Evolutionary conservation across 2,797 vertebrate species (phyloP).

Genomic region (Takifugu rubripes): DNA sequence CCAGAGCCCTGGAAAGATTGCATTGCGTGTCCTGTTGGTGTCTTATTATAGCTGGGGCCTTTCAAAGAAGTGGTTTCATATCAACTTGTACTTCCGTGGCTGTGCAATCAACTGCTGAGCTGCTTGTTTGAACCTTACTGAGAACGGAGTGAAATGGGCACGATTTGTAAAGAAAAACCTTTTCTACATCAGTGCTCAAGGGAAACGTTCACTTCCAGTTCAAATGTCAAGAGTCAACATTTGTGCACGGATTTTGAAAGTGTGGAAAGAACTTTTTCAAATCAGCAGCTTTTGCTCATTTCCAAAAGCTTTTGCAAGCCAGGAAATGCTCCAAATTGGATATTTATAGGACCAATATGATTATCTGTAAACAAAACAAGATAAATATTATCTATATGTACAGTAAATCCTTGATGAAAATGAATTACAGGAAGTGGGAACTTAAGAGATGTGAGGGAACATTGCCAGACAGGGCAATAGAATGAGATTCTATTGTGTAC

Average conservation of each 20-base stretch:
- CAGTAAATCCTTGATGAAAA: conserved; percentile 4
- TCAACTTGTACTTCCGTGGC: conserved; percentile 16
- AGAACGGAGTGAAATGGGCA: conserved; percentile 14
- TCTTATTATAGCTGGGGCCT: conserved; percentile 31
- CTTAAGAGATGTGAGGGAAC: conserved; percentile 5
- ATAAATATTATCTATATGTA: conserved; percentile 1
- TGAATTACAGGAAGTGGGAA: not conserved
- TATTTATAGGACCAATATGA: conserved; percentile 37
- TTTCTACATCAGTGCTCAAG: not conserved
- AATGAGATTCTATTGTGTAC: not conserved
- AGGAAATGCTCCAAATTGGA: conserved; percentile 21
- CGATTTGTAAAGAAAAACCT: not conserved
- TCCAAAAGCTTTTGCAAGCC: conserved; percentile 11
- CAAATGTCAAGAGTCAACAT: conserved; percentile 6
- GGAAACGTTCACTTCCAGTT: not conserved
- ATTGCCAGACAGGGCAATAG: conserved; percentile 17
- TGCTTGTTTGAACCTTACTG: conserved; percentile 21
- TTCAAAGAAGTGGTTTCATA: conserved; percentile 41
- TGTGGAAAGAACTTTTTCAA: conserved; percentile 16
- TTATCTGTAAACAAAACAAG: conserved; percentile 31
- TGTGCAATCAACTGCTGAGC: conserved; percentile 37
- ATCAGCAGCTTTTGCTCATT: conserved; percentile 6
- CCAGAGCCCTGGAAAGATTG: conserved; percentile 20
- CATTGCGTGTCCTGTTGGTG: conserved; percentile 27
- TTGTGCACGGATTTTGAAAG: not conserved